Conservation (phyloP, 1,140 invertebrate genomes). For the Elymnias hypermnestra region DNA sequence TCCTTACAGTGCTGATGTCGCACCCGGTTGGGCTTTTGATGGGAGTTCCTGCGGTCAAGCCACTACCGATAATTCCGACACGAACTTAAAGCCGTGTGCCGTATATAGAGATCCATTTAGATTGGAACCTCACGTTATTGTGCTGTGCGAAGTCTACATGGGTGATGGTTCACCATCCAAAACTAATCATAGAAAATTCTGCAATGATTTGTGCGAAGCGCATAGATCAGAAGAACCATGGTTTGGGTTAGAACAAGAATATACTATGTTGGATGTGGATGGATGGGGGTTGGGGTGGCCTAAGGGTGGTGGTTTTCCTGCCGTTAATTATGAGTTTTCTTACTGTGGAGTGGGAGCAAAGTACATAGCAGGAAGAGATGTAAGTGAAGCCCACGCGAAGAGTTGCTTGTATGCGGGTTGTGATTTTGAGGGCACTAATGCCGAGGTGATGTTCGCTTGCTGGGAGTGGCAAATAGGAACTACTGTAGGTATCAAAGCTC, state of each 20-base stretch:
- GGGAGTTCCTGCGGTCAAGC: constrained; percentile 92
- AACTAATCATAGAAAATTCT: constrained; percentile 87
- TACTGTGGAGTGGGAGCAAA: constrained; percentile 96
- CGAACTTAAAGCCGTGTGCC: constrained; percentile 89
- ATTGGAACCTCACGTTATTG: constrained; percentile 90
- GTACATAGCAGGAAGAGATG: constrained; percentile 92
- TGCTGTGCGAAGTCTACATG: constrained; percentile 84
- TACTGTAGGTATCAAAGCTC: constrained; percentile 87
- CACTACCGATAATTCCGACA: constrained; percentile 88
- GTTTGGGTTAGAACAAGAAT: constrained; percentile 95
- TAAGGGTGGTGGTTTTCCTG: constrained; percentile 85
- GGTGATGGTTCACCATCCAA: constrained; percentile 43
- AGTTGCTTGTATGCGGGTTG: constrained; percentile 93
- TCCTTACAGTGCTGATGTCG: constrained; percentile 82
- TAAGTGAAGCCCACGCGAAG: constrained; percentile 82
- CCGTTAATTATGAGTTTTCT: constrained; percentile 77
- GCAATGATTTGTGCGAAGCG: constrained; percentile 84
- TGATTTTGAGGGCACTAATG: constrained; percentile 93
- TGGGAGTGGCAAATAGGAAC: constrained; percentile 88
- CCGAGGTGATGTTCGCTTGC: constrained; percentile 96
- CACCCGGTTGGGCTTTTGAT: constrained; percentile 97
- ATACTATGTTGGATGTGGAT: constrained; percentile 89
- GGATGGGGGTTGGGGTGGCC: constrained; percentile 91
- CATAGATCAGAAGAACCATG: constrained; percentile 90
- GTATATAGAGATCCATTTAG: constrained; percentile 96